Percentiles rank a stretch among this genome's conserved stretches.
These are phyloP conservation scores for Anastatus disparis DNA, from an alignment of 1,140 invertebrate genomes.

Conservation along the genomic window DNA sequence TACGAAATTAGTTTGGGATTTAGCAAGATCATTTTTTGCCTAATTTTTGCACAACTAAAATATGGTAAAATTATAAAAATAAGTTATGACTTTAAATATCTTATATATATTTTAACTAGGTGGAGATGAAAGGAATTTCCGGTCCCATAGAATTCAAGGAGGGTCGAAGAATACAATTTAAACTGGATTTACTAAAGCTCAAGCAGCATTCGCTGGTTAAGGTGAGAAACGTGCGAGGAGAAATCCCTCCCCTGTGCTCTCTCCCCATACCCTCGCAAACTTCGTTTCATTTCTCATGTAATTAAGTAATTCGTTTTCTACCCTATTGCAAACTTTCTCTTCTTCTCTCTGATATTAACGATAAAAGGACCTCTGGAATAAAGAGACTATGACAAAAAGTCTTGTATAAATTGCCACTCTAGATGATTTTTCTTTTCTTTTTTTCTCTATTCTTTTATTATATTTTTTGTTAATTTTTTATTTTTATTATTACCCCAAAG, in stretches of 20 bases:
- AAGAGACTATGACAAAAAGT: too few relatives aligned
- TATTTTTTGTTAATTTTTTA: background rate
- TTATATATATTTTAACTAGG: slow-evolving; percentile 67
- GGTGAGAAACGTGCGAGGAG: slow-evolving; percentile 52
- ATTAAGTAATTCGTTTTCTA: too few relatives aligned
- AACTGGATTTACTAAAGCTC: slow-evolving; percentile 81
- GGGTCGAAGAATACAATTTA: slow-evolving; percentile 78
- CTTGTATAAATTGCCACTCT: too few relatives aligned
- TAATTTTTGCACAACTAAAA: background rate
- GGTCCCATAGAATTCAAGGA: slow-evolving; percentile 84
- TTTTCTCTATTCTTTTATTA: background rate
- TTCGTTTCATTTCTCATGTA: background rate
- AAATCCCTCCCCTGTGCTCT: too few relatives aligned
- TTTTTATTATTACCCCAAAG: slow-evolving; percentile 40
- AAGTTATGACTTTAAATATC: background rate
- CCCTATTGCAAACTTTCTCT: too few relatives aligned
- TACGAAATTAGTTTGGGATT: too few relatives aligned
- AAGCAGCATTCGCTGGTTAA: slow-evolving; percentile 78
- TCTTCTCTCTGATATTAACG: too few relatives aligned
- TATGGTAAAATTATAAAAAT: background rate
- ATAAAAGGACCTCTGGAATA: too few relatives aligned
- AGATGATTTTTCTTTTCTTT: too few relatives aligned
- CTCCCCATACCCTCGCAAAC: background rate
- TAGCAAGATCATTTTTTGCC: too few relatives aligned
- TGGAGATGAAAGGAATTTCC: slow-evolving; percentile 79